Evolutionary conservation across 2,113 vertebrate genomes (phyloP).

Genomic region (Microtus ochrogaster): DNA sequence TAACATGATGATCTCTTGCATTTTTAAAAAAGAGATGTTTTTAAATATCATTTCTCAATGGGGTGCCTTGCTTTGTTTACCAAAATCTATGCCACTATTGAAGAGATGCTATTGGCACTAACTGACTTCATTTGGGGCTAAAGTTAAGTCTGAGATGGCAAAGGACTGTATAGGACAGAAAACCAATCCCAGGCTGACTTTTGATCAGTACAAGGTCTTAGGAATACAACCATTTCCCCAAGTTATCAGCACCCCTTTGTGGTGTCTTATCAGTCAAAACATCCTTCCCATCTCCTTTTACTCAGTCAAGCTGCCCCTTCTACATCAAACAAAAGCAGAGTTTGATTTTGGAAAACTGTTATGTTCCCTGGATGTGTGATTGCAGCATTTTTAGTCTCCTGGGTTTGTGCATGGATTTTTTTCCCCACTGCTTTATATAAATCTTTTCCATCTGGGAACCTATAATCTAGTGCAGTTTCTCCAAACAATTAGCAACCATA

Average conservation of each 20-base stretch:
- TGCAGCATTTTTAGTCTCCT: not conserved
- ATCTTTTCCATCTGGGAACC: not conserved
- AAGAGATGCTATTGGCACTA: not conserved
- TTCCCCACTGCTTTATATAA: not conserved
- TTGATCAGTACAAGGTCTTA: not conserved
- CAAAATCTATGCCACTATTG: not conserved
- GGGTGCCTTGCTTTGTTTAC: not conserved
- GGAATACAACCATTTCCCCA: not conserved
- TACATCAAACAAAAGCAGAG: not conserved
- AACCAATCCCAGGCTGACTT: not conserved
- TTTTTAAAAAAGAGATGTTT: not conserved
- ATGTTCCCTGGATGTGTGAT: not conserved
- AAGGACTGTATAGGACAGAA: not conserved
- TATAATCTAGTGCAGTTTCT: not conserved
- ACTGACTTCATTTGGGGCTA: not conserved
- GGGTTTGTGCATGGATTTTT: not conserved
- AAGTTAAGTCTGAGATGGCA: not conserved
- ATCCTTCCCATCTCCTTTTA: not conserved
- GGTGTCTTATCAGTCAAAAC: not conserved
- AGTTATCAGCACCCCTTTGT: not conserved
- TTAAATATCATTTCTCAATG: slow-evolving; percentile 29
- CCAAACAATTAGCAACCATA: not conserved
- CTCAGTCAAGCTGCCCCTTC: not conserved
- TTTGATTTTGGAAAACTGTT: not conserved
- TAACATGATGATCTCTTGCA: not conserved